Evolutionary conservation across 2,797 vertebrate genomes (phyloP).

Genomic region (Rhinella marina): DNA sequence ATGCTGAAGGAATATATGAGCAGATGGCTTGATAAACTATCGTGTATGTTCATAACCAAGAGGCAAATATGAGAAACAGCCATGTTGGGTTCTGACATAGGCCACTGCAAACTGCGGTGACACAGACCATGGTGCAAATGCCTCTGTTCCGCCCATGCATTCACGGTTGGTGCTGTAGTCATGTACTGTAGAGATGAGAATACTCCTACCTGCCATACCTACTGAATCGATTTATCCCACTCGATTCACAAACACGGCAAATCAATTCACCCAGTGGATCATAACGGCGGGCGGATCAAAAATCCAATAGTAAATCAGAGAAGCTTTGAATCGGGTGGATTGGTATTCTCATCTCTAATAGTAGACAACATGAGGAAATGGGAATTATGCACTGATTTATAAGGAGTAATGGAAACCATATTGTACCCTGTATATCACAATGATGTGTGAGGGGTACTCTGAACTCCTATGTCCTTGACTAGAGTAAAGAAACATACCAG

Average conservation of each 20-base stretch:
- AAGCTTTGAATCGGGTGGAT: background rate
- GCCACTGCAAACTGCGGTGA: background rate
- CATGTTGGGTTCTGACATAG: background rate
- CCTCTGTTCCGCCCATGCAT: background rate
- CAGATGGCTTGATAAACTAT: slow-evolving; percentile 27
- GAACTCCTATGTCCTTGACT: background rate
- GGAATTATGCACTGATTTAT: background rate
- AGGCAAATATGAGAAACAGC: background rate
- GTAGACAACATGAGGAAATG: background rate
- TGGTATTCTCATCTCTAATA: background rate
- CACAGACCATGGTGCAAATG: background rate
- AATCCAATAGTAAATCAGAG: background rate
- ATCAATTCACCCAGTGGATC: background rate
- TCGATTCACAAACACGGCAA: background rate
- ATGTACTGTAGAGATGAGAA: background rate
- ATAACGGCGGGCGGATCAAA: background rate
- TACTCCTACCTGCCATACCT: background rate
- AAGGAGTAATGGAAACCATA: no score
- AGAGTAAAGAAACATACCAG: background rate
- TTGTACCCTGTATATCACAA: background rate
- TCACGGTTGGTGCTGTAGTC: background rate
- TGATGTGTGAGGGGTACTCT: background rate
- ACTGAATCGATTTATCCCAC: background rate
- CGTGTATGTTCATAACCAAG: background rate
- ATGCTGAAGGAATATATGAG: background rate